Evolutionary conservation across 1,140 invertebrate species (phyloP).

Genomic region (Aphidius ervi): DNA sequence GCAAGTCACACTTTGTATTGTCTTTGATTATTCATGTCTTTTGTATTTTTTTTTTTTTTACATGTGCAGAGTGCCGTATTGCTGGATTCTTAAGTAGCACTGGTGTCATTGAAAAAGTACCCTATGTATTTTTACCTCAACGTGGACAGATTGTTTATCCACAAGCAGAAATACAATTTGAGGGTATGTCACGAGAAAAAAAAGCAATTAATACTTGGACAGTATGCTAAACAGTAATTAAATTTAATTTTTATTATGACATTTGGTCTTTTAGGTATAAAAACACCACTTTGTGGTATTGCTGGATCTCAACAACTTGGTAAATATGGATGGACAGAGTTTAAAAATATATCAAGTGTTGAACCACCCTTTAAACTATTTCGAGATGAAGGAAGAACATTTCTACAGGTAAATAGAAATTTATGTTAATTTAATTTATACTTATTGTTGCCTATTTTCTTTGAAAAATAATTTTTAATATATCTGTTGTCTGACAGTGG

Average conservation of each 20-base stretch:
- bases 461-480: background rate
- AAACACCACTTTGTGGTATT: slow-evolving; percentile 80
- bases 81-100: slow-evolving; percentile 73
- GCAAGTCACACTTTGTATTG: slow-evolving; percentile 6
- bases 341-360: slow-evolving; percentile 67
- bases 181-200: slow-evolving; percentile 58
- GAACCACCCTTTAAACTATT: slow-evolving; percentile 78
- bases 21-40: slow-evolving; percentile 1
- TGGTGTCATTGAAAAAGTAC: slow-evolving; percentile 71
- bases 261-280: slow-evolving; percentile 57
- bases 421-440: too few species aligned
- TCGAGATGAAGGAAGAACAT: slow-evolving; percentile 73
- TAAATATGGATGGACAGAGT: slow-evolving; percentile 69
- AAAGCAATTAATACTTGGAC: slow-evolving; percentile 7
- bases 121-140: slow-evolving; percentile 78
- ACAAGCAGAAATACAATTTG: slow-evolving; percentile 76
- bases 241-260: slow-evolving; percentile 1
- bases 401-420: slow-evolving; percentile 58
- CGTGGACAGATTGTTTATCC: slow-evolving; percentile 83
- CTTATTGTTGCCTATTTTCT: too few species aligned
- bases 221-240: background rate
- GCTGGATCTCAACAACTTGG: slow-evolving; percentile 77
- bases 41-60: slow-evolving; percentile 17
- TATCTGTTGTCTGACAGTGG: slow-evolving; percentile 61
- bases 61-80: slow-evolving; percentile 70